Evolutionary conservation across 2,888 invertebrate species (phyloP).

Genomic region (Sinhomidia bicolor): DNA sequence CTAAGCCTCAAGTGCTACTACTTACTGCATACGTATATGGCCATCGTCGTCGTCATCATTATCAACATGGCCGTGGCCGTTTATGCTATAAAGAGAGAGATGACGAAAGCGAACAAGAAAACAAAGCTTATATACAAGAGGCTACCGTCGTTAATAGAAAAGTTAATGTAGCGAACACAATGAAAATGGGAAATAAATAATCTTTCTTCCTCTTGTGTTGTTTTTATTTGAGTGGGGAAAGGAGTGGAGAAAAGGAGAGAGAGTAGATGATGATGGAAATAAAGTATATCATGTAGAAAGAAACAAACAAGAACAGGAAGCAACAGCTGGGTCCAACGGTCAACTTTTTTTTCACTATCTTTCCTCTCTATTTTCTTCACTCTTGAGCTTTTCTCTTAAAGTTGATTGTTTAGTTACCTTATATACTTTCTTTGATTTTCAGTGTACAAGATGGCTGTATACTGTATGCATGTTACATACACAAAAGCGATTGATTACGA

Average conservation of each 20-base stretch:
- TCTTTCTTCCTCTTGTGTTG: not conserved
- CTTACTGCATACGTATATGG: too few species aligned
- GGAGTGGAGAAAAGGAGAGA: too few species aligned
- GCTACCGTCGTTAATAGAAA: not conserved
- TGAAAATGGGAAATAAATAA: conserved; percentile 37
- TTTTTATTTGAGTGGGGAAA: conserved; percentile 10
- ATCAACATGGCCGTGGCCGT: too few species aligned
- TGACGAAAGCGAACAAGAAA: not conserved
- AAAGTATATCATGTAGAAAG: conserved; percentile 14
- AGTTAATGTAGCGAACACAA: conserved; percentile 19
- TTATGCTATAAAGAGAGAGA: too few species aligned
- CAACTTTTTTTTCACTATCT: conserved; percentile 26
- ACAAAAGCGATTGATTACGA: too few species aligned
- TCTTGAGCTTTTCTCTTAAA: not conserved
- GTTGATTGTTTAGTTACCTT: conserved; percentile 3
- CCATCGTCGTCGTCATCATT: not conserved
- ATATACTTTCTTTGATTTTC: not conserved
- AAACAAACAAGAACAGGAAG: conserved; percentile 18
- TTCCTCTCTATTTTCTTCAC: not conserved
- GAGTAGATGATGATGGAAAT: not conserved
- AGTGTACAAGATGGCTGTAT: too few species aligned
- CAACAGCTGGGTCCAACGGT: conserved; percentile 49
- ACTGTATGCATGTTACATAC: too few species aligned
- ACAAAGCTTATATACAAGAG: not conserved
- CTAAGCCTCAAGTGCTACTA: not conserved